Evolutionary conservation across 2,113 vertebrate species (phyloP).

Genomic region (Rhynchomys soricoides): DNA sequence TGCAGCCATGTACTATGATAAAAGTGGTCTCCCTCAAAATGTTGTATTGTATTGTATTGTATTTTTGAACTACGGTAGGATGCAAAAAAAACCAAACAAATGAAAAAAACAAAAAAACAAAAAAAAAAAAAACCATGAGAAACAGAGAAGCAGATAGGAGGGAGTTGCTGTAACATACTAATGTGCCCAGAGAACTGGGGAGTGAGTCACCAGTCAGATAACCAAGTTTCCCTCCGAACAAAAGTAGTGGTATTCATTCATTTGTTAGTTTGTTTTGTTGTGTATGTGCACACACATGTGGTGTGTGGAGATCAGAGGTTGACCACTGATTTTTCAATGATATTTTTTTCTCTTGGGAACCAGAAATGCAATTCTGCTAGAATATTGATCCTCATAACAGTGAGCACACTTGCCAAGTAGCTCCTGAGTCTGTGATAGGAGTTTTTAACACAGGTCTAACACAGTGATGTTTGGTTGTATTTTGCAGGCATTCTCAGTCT

Average conservation of each 20-base stretch:
- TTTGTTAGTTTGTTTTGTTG: not conserved
- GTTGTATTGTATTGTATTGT: not conserved
- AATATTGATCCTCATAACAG: not conserved
- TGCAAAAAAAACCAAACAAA: not conserved
- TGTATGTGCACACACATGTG: not conserved
- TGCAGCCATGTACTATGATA: not conserved
- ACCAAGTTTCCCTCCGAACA: not conserved
- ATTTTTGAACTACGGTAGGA: not conserved
- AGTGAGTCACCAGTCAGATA: not conserved
- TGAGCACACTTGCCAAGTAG: not conserved
- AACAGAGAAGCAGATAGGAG: no score
- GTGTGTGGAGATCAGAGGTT: not conserved
- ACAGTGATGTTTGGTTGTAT: not conserved
- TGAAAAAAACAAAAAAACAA: not conserved
- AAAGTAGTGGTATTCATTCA: not conserved
- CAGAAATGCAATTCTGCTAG: not conserved
- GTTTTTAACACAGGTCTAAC: not conserved
- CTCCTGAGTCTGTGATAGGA: not conserved
- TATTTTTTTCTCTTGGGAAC: not conserved
- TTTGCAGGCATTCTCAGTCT: not conserved
- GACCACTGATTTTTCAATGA: not conserved
- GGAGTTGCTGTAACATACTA: not conserved
- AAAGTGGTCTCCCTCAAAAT: not conserved
- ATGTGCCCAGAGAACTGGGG: not conserved
- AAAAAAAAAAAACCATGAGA: not conserved